These are phyloP conservation scores for Ectobius pallidus DNA, from an alignment of 2,888 invertebrate species.

Conservation along the genomic window DNA sequence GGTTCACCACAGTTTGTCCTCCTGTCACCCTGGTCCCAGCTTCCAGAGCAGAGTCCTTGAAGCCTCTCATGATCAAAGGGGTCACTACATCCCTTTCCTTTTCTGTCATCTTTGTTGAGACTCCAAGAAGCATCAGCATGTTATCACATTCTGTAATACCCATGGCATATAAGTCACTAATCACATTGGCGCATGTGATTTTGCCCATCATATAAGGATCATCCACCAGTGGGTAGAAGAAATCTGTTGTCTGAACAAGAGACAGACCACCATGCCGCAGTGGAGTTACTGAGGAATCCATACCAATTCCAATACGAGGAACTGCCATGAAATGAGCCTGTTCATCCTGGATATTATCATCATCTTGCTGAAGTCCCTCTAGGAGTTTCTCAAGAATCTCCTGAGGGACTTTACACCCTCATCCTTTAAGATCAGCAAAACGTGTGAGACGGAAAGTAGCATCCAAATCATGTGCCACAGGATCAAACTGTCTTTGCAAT, in stretches of 20 bases:
- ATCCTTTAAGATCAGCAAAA: conserved; percentile 91
- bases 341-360: conserved; percentile 72
- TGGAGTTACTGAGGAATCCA: conserved; percentile 83
- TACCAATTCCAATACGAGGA: conserved; percentile 78
- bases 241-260: conserved; percentile 86
- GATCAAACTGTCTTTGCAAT: conserved; percentile 64
- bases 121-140: conserved; percentile 76
- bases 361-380: conserved; percentile 62
- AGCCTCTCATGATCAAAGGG: conserved; percentile 78
- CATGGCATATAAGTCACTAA: conserved; percentile 85
- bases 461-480: conserved; percentile 88
- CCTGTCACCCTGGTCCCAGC: conserved; percentile 74
- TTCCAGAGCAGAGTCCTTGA: conserved; percentile 73
- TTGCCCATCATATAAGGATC: conserved; percentile 80
- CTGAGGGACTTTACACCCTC: conserved; percentile 95
- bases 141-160: conserved; percentile 83
- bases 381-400: conserved; percentile 82
- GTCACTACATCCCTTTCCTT: conserved; percentile 75
- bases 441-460: conserved; percentile 91
- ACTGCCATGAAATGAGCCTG: conserved; percentile 87
- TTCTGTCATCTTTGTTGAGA: conserved; percentile 77
- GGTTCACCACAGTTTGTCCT: conserved; percentile 78
- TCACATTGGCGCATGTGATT: conserved; percentile 83
- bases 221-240: conserved; percentile 85
- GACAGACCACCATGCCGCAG: conserved; percentile 73